Base-by-base conservation (phyloP, 2,113 vertebrate species). In the Oreochromis aureus region DNA sequence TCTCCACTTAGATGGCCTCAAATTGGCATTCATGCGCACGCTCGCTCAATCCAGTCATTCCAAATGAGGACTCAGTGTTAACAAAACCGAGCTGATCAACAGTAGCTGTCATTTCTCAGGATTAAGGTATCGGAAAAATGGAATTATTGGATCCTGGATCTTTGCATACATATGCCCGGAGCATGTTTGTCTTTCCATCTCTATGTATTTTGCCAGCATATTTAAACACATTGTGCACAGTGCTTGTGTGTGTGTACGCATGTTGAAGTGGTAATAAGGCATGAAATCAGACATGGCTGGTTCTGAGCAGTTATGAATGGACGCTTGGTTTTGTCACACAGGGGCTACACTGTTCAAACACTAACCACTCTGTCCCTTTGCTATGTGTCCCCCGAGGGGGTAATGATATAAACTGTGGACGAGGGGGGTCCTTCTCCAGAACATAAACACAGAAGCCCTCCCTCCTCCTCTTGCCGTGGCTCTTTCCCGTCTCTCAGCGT, bases 231-330 rank as follows among this genome's bases (percentile, higher is more conserved):
- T 56, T 84, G 63, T 82, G 11, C 18, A 51, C 55, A 16, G 53
- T 73, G 73, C 32, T 30, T 81, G 30, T 82, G 86, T 88, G 82
- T 41, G 46, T 83, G 24, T 66, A 27, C 19, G 32, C 78, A 27
- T 66, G 39, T 83, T 58, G 24, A 46, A 73, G 19, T 30, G 30
- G 34, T 92, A 93, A 92, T 93, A 89, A 90, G 66, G 63, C 83
- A 61, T 90, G 80, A 85, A 89, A 86, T 86, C 82, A 46, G 83
- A 88, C 87, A 83, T 10, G 78, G 54, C 85, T 88, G 83, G 85
- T 92, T 3, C 81, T 61, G 81, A 78, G 36, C 54, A 80, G 36
- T 73, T 79, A 86, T 89, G 81, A 90, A 91, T 87, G 82, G 53
- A 84, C 24, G 34, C 85, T 58, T 85, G 71, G 48, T 87, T 83